Evolutionary conservation across 2,888 invertebrate genomes (phyloP).

Genomic region (Campaea margaritaria): DNA sequence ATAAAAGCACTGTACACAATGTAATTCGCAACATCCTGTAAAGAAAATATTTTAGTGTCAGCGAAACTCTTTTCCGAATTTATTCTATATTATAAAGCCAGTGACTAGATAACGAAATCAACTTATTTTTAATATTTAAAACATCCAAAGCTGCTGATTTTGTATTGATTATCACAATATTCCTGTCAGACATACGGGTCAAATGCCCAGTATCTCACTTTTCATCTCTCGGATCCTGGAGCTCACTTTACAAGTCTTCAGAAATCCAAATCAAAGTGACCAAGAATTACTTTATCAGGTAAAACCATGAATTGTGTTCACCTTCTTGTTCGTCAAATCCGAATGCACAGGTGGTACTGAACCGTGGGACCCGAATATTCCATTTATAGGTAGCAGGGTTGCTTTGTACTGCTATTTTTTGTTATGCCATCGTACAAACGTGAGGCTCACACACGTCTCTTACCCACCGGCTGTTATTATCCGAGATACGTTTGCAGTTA

Average conservation of each 20-base stretch:
- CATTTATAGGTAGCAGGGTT: constrained; percentile 78
- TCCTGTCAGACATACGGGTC: too few species aligned
- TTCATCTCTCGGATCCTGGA: too few species aligned
- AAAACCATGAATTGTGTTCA: constrained; percentile 8
- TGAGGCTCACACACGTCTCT: constrained; percentile 72
- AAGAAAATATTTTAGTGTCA: not conserved
- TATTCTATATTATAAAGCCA: too few species aligned
- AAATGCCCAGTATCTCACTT: too few species aligned
- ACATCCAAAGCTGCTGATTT: too few species aligned
- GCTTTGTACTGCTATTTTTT: constrained; percentile 75
- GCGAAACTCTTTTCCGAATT: too few species aligned
- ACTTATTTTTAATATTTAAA: too few species aligned
- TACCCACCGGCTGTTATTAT: constrained; percentile 64
- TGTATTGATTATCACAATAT: too few species aligned
- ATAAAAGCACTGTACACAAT: constrained; percentile 41
- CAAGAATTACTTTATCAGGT: not conserved
- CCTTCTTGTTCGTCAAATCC: constrained; percentile 52
- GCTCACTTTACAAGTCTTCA: too few species aligned
- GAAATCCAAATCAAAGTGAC: too few species aligned
- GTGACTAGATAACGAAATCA: too few species aligned
- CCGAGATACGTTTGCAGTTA: constrained; percentile 57
- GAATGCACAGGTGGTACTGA: constrained; percentile 71
- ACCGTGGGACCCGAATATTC: constrained; percentile 72
- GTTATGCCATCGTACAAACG: constrained; percentile 74
- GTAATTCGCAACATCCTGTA: constrained; percentile 16